phyloP scores from a whole-genome alignment of 2,797 vertebrate species.

The Sorex maritimensis region DNA sequence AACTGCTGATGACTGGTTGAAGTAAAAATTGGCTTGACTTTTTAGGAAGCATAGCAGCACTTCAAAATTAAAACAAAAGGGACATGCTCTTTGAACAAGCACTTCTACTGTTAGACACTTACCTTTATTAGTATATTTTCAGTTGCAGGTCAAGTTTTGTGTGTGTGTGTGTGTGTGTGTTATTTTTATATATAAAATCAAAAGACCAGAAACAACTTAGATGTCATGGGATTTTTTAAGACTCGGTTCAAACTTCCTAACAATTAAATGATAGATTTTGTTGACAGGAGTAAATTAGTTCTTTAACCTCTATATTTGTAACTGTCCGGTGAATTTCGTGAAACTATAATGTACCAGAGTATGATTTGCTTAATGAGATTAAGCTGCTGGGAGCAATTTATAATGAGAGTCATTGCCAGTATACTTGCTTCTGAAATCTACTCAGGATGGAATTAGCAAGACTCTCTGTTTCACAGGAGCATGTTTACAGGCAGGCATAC shows the following conservation, averaged over 20 bases:
- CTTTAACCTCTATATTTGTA: neutral
- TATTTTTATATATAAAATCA: neutral
- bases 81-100: neutral
- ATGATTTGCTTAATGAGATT: constrained; percentile 9
- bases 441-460: constrained; percentile 13
- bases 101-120: constrained; percentile 8
- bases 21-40: constrained; percentile 21
- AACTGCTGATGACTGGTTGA: neutral
- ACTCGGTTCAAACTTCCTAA: constrained; percentile 5
- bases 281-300: constrained; percentile 52
- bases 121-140: constrained; percentile 44
- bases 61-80: neutral
- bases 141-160: neutral
- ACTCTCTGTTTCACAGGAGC: neutral
- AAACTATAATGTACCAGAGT: neutral
- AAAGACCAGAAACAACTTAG: constrained; percentile 26
- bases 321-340: neutral
- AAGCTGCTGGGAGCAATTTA: neutral
- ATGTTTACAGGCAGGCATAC: neutral
- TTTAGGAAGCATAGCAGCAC: constrained; percentile 52
- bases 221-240: constrained; percentile 31
- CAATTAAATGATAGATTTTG: constrained; percentile 12
- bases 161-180: neutral
- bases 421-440: neutral
- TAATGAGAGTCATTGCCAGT: constrained; percentile 20